Evolutionary conservation across 1,140 invertebrate species (phyloP), one percentile per base, ranked within the genome.

Genomic region (Linepithema humile): DNA sequence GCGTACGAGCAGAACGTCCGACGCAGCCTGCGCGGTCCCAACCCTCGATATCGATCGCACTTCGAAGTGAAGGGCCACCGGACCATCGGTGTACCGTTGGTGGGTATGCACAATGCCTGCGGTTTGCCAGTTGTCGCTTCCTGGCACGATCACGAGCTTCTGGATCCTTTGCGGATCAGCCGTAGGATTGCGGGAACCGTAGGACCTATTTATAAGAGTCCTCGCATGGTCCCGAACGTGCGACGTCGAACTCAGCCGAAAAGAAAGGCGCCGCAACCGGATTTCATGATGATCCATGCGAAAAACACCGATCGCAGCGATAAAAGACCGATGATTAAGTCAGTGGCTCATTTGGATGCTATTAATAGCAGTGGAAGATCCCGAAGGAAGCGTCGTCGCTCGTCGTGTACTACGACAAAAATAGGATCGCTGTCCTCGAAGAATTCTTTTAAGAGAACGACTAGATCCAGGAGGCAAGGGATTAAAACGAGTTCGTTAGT

Each of bases 81-180:
- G 32, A 83, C 85, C 0, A 88, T 93, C 6, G 93, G 93, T 0
- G 93, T 94, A n/a, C 94, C 94, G 2, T 70, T 94, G 12, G 92
- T 94, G 0, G 94, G 93, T 2, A 94, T 94, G 93, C 93, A 93
- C 35, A 91, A 92, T 17, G 90, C 91, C 20, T 91, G 90, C 32
- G 91, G 91, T 10, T 82, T 92, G n/a, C 91, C 91, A 0, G 88
- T 92, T 0, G 80, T 92, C 4, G 89, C 88, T 35, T 85, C 86
- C 0, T 92, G 91, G 91, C 85, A 88, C 15, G 67, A 89, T 9
- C 59, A 85, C 9, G 78, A 88, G 0, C 48, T 85, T 17, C 35
- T 91, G 5, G 72, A 85, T 26, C 75, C 86, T 17, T 7, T 89
- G 29, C 72, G 65, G 3, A 23, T 88, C 0, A 73, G 57, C 3